Evolutionary conservation across 2,797 vertebrate species (phyloP), one percentile per base, ranked within the genome.

Genomic region (Danio kyathit): DNA sequence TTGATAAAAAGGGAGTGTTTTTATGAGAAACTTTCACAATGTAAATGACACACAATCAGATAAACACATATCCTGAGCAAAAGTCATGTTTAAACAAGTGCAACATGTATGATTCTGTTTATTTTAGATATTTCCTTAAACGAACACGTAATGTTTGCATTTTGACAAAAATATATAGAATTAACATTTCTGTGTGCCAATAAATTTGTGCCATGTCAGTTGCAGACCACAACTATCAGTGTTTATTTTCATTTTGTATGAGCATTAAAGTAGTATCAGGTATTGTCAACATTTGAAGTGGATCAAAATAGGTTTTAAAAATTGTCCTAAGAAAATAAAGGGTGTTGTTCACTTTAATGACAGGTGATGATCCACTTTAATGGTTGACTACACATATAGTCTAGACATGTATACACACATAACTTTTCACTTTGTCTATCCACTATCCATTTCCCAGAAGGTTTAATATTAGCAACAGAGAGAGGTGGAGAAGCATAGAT

Each of bases 91-190:
- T 72, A n/a, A 70, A 71, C 49, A n/a, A 78, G 17, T 57, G 46
- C 46, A 54, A 59, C 7, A 16, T 76, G 5, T 4, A 29, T 7
- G 72, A 73, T 29, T 29, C 74, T 76, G 60, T 51, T 66, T 0
- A 67, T 61, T 72, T 81, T 46, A 70, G 43, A 65, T 29, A 54
- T 54, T 52, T 61, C 48, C 11, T 71, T 9, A 19, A 71, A 76
- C 40, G 8, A 71, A 61, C 7, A 76, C 60, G 43, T 56, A 73
- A 19, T 63, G 49, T 93, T 94, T 92, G 88, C 89, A 92, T 79
- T 84, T 81, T 79, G 48, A 79, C 74, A 67, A 81, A 76, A 88
- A 82, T 93, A 90, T 93, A 91, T 92, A 93, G 92, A 93, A 93
- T 92, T 81, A 79, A 83, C 86, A 89, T 85, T 87, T 90, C 85